These are phyloP conservation scores for Xanthorhoe designata DNA, from an alignment of 2,888 invertebrate genomes.

Conservation along the genomic window DNA sequence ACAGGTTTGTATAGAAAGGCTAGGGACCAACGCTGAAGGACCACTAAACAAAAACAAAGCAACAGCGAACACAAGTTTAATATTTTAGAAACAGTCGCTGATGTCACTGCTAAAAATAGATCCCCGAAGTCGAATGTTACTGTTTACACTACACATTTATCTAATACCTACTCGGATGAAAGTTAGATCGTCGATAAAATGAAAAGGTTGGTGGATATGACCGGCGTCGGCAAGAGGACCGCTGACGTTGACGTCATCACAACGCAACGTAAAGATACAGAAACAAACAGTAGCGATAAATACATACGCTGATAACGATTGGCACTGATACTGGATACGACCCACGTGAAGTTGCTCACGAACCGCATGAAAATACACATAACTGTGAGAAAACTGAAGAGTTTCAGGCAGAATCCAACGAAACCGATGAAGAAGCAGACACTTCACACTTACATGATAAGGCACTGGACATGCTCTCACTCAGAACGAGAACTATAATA, in stretches of 20 bases:
- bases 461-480: conserved; percentile 12
- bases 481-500: conserved; percentile 7
- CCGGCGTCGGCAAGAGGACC: conserved; percentile 34
- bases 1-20: conserved; percentile 23
- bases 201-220: conserved; percentile 49
- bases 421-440: conserved; percentile 3
- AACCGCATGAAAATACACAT: conserved; percentile 27
- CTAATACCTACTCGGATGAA: conserved; percentile 64
- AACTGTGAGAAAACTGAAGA: conserved; percentile 8
- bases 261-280: conserved; percentile 73
- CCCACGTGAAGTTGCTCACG: conserved; percentile 51
- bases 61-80: conserved; percentile 60
- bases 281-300: conserved; percentile 80
- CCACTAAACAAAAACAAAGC: conserved; percentile 49
- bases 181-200: conserved; percentile 41
- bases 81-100: conserved; percentile 66
- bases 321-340: conserved; percentile 72
- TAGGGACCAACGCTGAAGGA: conserved; percentile 23
- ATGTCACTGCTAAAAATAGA: conserved; percentile 78
- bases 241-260: conserved; percentile 75
- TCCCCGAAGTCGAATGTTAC: conserved; percentile 66
- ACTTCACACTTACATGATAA: not conserved
- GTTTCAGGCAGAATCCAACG: not conserved
- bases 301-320: conserved; percentile 66
- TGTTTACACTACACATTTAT: conserved; percentile 66